Conservation (phyloP, 2,113 vertebrate species). For the Parotia lawesii region DNA sequence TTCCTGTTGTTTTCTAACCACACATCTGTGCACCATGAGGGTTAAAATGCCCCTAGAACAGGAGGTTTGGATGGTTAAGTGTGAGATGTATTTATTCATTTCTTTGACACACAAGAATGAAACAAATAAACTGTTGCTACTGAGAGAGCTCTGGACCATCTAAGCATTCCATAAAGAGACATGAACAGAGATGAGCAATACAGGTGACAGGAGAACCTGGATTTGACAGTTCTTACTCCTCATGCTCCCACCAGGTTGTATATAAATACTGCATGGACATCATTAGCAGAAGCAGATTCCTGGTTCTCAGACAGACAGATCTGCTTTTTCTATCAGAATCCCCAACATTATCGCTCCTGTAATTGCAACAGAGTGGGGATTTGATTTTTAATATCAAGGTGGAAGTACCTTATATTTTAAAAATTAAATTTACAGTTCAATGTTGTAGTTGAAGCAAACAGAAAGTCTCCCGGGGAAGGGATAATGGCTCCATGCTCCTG, state of each 20-base stretch:
- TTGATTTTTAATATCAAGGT: neutral
- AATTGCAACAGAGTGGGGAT: neutral
- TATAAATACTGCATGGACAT: neutral
- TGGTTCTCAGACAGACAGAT: neutral
- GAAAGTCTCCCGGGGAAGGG: neutral
- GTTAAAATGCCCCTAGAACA: neutral
- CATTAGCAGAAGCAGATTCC: neutral
- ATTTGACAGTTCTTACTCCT: neutral
- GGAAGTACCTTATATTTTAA: neutral
- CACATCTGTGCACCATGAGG: neutral
- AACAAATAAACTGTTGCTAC: neutral
- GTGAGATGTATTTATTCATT: neutral
- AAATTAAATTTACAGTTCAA: conserved; percentile 7
- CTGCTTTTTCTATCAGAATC: neutral
- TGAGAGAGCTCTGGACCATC: neutral
- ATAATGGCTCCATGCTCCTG: neutral
- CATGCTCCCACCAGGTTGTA: neutral
- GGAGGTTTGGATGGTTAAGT: neutral
- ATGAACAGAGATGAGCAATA: neutral
- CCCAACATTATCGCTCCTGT: neutral
- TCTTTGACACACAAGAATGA: neutral
- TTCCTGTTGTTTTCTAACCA: neutral
- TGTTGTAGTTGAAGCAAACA: neutral
- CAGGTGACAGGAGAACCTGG: neutral
- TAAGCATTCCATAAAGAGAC: neutral